Evolutionary conservation across 2,888 invertebrate species (phyloP), one percentile per base, ranked within the genome.

Genomic region (Muscina levida): DNA sequence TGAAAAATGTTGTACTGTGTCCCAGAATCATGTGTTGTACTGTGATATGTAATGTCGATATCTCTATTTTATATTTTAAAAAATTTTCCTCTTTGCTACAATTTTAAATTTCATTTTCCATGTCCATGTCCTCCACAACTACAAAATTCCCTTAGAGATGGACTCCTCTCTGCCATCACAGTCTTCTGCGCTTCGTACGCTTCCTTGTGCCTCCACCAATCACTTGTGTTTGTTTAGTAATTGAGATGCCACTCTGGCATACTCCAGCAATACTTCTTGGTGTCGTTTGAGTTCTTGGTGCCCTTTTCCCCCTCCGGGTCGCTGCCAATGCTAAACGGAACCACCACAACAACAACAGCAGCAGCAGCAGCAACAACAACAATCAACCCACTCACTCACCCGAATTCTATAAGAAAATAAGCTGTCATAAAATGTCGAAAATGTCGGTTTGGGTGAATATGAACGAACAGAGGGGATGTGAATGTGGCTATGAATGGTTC

Each of bases 161-260:
- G 15, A 42, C 10, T 22, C 11, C 8, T 62, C 26, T 24, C 31
- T 2, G 24, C 53, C 65, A 31, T 39, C 15, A 56, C 13, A 4
- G 37, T 37, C 24, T 42, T 13, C 51, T 48, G 2, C 13, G 15
- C 42, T 15, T 13, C 56, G 26, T 53, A n/a, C n/a, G 15, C 15
- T 46, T 24, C 6, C 2, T 2, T 24, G 24, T 37, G 31, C 53
- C 6, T 10, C 24, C 53, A 42, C 62, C 62, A 62, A 62, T 62
- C 62, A 62, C 19, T 62, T 86, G 85, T 88, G 87, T 88, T 88
- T 88, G 85, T 85, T 83, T 83, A 86, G 88, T 88, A 88, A 88
- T 88, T 88, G 89, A 88, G 88, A 88, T 86, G 86, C 86, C 86
- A 88, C 88, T 85, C 82, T 82, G 84, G 72, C 77, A 66, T 79